phyloP scores from a whole-genome alignment of 2,797 vertebrate species.

The Siniperca undulata region DNA sequence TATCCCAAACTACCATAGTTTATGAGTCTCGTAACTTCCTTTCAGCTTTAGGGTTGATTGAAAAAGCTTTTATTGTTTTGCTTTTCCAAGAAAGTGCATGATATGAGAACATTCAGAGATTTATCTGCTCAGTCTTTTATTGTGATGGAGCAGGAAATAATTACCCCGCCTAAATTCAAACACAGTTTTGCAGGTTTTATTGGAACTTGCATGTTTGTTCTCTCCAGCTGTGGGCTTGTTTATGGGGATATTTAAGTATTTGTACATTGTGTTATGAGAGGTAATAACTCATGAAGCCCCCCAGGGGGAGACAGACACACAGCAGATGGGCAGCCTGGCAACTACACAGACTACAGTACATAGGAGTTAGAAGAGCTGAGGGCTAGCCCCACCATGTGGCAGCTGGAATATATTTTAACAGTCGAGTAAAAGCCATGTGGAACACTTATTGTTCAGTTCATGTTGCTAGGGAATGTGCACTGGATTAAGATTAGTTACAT shows the following conservation, averaged over 20 bases:
- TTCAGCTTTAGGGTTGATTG: conserved; percentile 21
- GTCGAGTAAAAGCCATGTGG: conserved; percentile 48
- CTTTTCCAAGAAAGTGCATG: conserved; percentile 9
- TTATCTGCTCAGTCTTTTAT: conserved; percentile 20
- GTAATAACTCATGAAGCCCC: conserved; percentile 73
- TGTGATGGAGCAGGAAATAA: conserved; percentile 28
- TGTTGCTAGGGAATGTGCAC: conserved; percentile 7
- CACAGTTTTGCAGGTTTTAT: conserved; percentile 15
- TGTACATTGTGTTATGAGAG: conserved; percentile 42
- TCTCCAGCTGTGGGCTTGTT: conserved; percentile 57
- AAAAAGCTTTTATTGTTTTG: conserved; percentile 21
- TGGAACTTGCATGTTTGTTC: conserved; percentile 33
- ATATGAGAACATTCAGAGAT: neutral
- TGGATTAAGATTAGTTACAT: conserved; percentile 18
- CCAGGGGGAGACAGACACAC: conserved; percentile 77
- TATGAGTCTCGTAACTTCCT: conserved; percentile 28
- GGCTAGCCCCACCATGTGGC: conserved; percentile 79
- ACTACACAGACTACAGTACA: conserved; percentile 10
- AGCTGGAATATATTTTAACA: conserved; percentile 68
- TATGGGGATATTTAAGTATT: conserved; percentile 47
- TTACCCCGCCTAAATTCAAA: neutral
- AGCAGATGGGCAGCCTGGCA: conserved; percentile 65
- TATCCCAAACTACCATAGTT: conserved; percentile 21
- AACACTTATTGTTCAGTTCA: conserved; percentile 26
- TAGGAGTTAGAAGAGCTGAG: conserved; percentile 54